phyloP scores from a whole-genome alignment of 1,140 invertebrate species.

The Globodera ellingtonae region DNA sequence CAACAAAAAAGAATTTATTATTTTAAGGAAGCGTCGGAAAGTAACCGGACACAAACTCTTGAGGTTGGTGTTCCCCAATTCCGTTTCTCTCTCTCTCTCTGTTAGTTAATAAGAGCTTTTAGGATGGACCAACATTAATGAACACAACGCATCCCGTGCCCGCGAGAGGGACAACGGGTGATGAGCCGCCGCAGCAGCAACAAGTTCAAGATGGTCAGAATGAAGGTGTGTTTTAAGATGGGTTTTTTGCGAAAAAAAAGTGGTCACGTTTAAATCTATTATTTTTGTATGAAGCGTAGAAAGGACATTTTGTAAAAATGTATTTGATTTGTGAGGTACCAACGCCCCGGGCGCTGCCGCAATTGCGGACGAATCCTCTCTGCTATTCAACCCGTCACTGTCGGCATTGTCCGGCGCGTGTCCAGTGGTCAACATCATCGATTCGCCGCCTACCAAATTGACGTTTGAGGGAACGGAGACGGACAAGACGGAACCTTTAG shows the following conservation, averaged over 20 bases:
- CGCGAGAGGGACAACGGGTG: too few species aligned
- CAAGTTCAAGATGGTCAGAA: background rate
- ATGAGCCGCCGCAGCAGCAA: background rate
- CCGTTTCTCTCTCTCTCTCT: too few species aligned
- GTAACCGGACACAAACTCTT: background rate
- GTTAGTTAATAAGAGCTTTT: background rate
- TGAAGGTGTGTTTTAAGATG: background rate
- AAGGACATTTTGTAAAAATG: too few species aligned
- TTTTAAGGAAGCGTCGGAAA: background rate
- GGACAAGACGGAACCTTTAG: background rate
- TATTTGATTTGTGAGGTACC: background rate
- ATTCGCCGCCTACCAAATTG: background rate
- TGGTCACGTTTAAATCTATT: too few species aligned
- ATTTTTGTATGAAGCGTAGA: too few species aligned
- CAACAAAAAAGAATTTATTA: background rate
- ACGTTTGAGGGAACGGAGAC: background rate
- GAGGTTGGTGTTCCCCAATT: background rate
- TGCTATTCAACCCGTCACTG: background rate
- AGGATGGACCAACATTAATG: background rate
- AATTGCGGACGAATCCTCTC: background rate
- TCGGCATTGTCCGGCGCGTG: background rate
- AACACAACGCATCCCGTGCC: background rate
- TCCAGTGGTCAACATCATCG: background rate
- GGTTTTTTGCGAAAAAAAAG: background rate
- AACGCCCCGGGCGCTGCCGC: too few species aligned